phyloP scores from a whole-genome alignment of 2,888 invertebrate genomes.

The Chrysolina haemoptera region DNA sequence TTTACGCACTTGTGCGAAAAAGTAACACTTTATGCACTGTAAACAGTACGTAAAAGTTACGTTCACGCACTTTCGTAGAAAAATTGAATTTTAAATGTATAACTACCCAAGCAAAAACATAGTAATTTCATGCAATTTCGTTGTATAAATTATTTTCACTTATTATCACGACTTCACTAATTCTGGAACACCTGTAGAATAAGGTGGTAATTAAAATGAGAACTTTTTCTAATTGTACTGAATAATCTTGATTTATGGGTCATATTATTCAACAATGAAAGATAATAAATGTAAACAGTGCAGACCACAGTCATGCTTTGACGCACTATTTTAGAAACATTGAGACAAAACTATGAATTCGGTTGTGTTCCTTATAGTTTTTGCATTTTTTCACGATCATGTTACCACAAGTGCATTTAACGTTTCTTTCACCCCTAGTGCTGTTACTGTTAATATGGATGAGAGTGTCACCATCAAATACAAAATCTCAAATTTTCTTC shows the following conservation, averaged over 20 bases:
- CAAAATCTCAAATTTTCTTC: conserved; percentile 25
- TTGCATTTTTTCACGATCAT: not conserved
- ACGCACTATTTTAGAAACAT: not conserved
- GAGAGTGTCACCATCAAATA: conserved; percentile 27
- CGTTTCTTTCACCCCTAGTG: conserved; percentile 29
- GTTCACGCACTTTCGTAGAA: no score
- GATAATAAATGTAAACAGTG: conserved; percentile 1
- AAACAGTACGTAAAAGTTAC: no score
- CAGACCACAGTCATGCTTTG: not conserved
- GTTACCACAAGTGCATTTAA: conserved; percentile 6
- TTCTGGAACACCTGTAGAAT: not conserved
- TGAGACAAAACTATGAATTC: not conserved
- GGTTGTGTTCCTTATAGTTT: not conserved
- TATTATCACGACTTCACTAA: no score
- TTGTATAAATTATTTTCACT: not conserved
- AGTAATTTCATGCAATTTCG: not conserved
- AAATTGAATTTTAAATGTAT: no score
- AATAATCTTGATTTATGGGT: conserved; percentile 7
- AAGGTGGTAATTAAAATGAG: not conserved
- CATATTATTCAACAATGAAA: not conserved
- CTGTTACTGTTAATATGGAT: conserved; percentile 34
- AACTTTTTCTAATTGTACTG: not conserved
- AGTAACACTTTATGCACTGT: no score
- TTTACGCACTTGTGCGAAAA: no score
- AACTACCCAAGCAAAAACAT: no score